Base-by-base conservation (phyloP, 2,888 invertebrate species). In the Scaptodrosophila latifasciaeformis region DNA sequence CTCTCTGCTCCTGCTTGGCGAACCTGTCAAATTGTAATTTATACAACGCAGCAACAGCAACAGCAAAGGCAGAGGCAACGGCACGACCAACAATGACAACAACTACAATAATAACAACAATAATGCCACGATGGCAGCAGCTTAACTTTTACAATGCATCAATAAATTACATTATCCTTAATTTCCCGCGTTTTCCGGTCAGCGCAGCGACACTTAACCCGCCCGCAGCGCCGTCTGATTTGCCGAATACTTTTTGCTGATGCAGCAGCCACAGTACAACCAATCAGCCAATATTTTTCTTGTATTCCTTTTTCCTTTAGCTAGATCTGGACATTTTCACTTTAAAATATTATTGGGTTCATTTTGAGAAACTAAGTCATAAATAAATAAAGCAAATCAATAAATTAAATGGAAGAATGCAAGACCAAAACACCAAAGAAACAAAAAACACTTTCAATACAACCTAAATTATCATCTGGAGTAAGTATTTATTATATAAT, bases 111-210 rank as follows among this genome's bases (percentile, higher is more conserved):
- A n/a, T n/a, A n/a, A n/a, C n/a, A n/a, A n/a, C n/a, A n/a, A n/a
- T n/a, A n/a, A n/a, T n/a, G 12, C 34, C 34, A 13, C 13, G 34
- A 34, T n/a, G 59, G 61, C 71, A 59, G 65, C 53, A 65, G 67
- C 78, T 75, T 75, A 75, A 78, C 78, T 75, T 72, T 72, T 72
- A 72, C 78, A 75, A 75, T 75, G 69, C 71, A 75, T 77, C 74
- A 78, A 75, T 75, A 77, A 75, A 75, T 75, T 77, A 70, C 75
- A 78, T 75, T 77, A 75, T 75, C 74, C 78, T 77, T 71, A 75
- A 78, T 75, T 78, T 77, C 69, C 71, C 78, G 78, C 75, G 75
- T 62, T 75, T 75, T 71, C 75, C 75, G 78, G 74, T 77, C 75
- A 77, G 43, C 9, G 48, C 6, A 57, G 59, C 58, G 70, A 62